Base-by-base conservation (phyloP, 1,140 invertebrate genomes). In the Lethrus apterus region DNA sequence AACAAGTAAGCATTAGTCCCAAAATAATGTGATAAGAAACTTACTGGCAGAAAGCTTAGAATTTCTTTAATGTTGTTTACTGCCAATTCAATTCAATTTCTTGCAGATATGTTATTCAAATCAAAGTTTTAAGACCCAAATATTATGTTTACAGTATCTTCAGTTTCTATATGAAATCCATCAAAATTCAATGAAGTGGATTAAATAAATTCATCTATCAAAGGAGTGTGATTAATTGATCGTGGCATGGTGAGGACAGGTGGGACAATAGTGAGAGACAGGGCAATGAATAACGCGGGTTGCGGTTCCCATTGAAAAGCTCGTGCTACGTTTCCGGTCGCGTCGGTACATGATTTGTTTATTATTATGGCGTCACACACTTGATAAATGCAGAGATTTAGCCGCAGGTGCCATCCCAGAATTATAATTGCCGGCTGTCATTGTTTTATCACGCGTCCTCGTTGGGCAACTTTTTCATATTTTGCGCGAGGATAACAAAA, bases 151-250 rank as follows among this genome's bases (percentile, higher is more conserved):
- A n/a, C n/a, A n/a, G n/a, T n/a, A n/a, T n/a, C n/a, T n/a, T n/a
- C n/a, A n/a, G n/a, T n/a, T n/a, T n/a, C n/a, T n/a, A n/a, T n/a
- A n/a, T n/a, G n/a, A n/a, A n/a, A n/a, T n/a, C n/a, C n/a, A n/a
- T n/a, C n/a, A n/a, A n/a, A n/a, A n/a, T n/a, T n/a, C n/a, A n/a
- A n/a, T n/a, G n/a, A n/a, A 21, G 24, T 18, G 15, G 29, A 43
- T 10, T 18, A 44, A 44, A 44, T 44, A 44, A 44, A 44, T 44
- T 18, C 26, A 15, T 26, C 9, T 15, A 44, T 44, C 43, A 44
- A 44, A 33, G 24, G 33, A 15, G 24, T 31, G 30, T 44, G 43
- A 44, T 44, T 31, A 44, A 44, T 33, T 44, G 30, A 33, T 5
- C 24, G 29, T 33, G 29, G 43, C 21, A 18, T 44, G 41, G 23